phyloP scores from a whole-genome alignment of 2,888 invertebrate species.

The Caenorhabditis sp. region DNA sequence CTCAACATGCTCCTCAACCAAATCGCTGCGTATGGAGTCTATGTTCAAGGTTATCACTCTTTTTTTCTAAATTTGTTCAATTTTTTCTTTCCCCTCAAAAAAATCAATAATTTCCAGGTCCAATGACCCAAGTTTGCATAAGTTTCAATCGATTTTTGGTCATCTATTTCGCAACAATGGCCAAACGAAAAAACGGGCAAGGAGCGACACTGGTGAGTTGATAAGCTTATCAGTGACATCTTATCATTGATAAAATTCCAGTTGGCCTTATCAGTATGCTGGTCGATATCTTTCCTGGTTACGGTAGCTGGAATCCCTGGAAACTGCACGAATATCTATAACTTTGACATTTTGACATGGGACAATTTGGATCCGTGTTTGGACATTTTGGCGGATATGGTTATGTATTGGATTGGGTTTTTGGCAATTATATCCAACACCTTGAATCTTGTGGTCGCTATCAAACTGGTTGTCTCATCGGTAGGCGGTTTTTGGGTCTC shows the following conservation, averaged over 20 bases:
- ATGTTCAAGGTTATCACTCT: conserved; percentile 32
- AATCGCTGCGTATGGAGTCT: conserved; percentile 51
- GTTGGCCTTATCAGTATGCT: conserved; percentile 27
- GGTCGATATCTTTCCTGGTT: conserved; percentile 45
- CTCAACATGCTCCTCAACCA: conserved; percentile 50
- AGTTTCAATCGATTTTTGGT: conserved; percentile 54
- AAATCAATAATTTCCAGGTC: conserved; percentile 17
- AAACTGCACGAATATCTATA: conserved; percentile 55
- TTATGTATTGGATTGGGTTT: conserved; percentile 53
- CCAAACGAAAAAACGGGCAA: conserved; percentile 39
- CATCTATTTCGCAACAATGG: conserved; percentile 42
- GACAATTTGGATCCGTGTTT: conserved; percentile 60
- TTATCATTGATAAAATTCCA: conserved; percentile 9
- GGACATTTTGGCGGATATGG: conserved; percentile 33
- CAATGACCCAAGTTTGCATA: conserved; percentile 56
- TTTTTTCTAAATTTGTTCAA: not conserved
- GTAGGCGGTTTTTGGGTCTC: no score
- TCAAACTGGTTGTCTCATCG: conserved; percentile 47
- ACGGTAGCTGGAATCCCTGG: conserved; percentile 48
- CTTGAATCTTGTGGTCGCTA: conserved; percentile 49
- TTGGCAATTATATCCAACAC: conserved; percentile 52
- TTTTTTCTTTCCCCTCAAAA: no score
- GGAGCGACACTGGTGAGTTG: conserved; percentile 22
- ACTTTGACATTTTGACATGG: conserved; percentile 58
- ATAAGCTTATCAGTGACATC: no score